Base-by-base conservation (phyloP, 2,797 vertebrate species). In the Apodemus agrarius region DNA sequence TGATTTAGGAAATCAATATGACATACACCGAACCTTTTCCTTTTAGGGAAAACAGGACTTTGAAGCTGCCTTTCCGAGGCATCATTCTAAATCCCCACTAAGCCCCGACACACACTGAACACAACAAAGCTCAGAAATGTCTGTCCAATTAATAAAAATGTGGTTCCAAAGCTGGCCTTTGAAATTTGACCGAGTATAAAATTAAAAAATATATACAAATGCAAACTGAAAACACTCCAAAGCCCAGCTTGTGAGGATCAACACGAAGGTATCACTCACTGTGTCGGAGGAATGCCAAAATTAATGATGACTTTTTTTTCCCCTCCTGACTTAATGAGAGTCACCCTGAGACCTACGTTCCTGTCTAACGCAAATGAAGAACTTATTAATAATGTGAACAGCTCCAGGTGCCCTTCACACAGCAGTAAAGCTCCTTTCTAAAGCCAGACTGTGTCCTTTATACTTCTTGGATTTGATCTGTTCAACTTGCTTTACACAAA, bases 1-100 rank as follows among this genome's bases (percentile, higher is more conserved):
- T 96, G 87, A 76, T 93, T 96, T 97, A 96, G 90, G 94, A 98
- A 72, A 95, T 97, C 54, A 95, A 81, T 94, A 87, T 83, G 86
- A 21, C 81, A 95, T 49, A 93, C 34, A 95, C 81, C 90, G 26
- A 24, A 67, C 61, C 87, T 52, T 72, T 83, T 97, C 83, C 72
- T 90, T 92, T 97, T 92, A 74, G 89, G 61, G 81, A 95, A 97
- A 97, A 90, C 16, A 80, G 63, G 90, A 81, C 82, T 97, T 96
- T 72, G 40, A 81, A 93, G 92, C 90, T 26, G 63, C 78, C 89
- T 74, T 95, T 79, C 93, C 81, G 97, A 79, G 91, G 63, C 61
- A 34, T 52, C 94, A 49, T 52, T 75, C 93, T 96, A 91, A 86
- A 95, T 97, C 90, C 52, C 72, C 34, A 94, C 61, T 91, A 89